Base-by-base conservation (phyloP, 2,888 invertebrate species). In the Capitulum mitella region DNA sequence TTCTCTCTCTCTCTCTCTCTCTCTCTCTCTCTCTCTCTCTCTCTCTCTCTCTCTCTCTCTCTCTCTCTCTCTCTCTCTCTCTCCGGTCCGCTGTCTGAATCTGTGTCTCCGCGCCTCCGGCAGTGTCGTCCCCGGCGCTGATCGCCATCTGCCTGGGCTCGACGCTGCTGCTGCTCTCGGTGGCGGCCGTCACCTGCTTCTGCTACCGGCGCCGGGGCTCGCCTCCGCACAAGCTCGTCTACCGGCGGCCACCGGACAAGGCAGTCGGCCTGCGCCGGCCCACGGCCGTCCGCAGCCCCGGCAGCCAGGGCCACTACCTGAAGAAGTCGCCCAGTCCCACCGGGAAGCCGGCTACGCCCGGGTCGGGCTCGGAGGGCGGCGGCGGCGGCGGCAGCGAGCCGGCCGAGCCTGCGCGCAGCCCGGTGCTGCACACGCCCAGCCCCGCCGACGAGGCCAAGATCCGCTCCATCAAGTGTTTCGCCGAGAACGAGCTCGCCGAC, bases 301-400 rank as follows among this genome's bases (percentile, higher is more conserved):
- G 91, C 46, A 82, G 84, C 12, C 84, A 84, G n/a, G 88, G 89
- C 43, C 94, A 94, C 85, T 95, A 94, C 86, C 87, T 95, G 85
- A 94, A 95, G 88, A 97, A 96, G 87, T 94, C 93, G n/a, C 95
- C 95, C 0, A 94, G 94, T 81, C 95, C 95, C 0, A 83, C 83
- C 29, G 46, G 81, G 75, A 84, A 85, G 83, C 83, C 84, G 37
- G 84, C 84, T 3, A 85, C 80, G 82, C 85, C 48, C 78, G 34
- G 32, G 46, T 64, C 77, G 0, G 64, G 77, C 77, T 51, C 26
- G 37, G 43, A 61, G 37, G 77, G 54, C 16, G 32, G 51, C 51
- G 74, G 43, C 12, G 48, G 58, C 6, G 29, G 2, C 1, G 40
- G 12, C 14, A 58, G 32, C n/a, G 54, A 51, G 32, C 43, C 34